Evolutionary conservation across 30 jellyfish, hydroid and myxozoan genomes (phyloP).

Genomic region (Cassiopea andromeda): DNA sequence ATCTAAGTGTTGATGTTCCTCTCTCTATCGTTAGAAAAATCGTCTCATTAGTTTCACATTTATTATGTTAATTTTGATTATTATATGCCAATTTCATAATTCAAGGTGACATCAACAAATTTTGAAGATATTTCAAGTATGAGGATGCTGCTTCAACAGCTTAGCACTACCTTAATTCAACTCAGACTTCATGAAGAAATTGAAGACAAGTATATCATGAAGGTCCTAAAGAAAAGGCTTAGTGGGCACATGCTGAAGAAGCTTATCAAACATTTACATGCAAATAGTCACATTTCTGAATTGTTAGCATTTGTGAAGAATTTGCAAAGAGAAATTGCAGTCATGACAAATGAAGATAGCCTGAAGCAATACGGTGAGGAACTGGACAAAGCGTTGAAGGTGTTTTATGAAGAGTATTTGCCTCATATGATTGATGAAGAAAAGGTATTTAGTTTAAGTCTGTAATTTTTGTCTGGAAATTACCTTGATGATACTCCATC

Average conservation of each 20-base stretch:
- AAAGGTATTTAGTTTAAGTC: conserved; percentile 59
- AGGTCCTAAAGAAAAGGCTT: conserved; percentile 69
- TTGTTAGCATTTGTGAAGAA: conserved; percentile 63
- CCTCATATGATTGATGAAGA: conserved; percentile 98
- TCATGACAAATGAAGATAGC: conserved; percentile 41
- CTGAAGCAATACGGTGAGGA: conserved; percentile 69
- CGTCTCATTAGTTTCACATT: too few species aligned
- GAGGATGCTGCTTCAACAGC: conserved; percentile 62
- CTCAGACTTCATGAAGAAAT: conserved; percentile 89
- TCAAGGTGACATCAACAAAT: conserved; percentile 79
- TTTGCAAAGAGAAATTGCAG: conserved; percentile 52
- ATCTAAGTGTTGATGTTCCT: too few species aligned
- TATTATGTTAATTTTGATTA: too few species aligned
- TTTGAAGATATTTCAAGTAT: conserved; percentile 76
- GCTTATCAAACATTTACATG: conserved; percentile 81
- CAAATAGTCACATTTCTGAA: conserved; percentile 87
- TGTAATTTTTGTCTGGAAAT: neutral
- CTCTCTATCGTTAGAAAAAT: too few species aligned
- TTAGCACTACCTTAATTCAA: conserved; percentile 63
- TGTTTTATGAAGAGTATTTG: conserved; percentile 82
- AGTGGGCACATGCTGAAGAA: conserved; percentile 76
- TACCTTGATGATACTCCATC: too few species aligned
- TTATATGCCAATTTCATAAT: neutral
- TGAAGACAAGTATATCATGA: conserved; percentile 92
- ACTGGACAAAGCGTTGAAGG: conserved; percentile 58